A percentile compares a stretch with the other conserved stretches of the same genome.
Evolutionary conservation across 1,140 invertebrate species (phyloP).

Genomic region (Macrotrachela quadricornifera): DNA sequence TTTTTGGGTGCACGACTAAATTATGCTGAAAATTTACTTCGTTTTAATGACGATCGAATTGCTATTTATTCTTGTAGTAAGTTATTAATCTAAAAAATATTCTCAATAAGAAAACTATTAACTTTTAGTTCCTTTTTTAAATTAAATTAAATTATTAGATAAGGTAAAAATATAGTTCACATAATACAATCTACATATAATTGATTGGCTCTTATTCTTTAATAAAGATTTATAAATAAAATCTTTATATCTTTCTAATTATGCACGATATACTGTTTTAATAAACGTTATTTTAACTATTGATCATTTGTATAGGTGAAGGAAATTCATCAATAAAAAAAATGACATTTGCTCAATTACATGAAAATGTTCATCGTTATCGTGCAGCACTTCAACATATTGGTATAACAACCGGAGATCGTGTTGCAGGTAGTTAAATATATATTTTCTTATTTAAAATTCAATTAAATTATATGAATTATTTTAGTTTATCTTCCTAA

Average conservation of each 20-base stretch:
- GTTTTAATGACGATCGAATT: constrained; percentile 20
- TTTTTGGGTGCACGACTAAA: constrained; percentile 30
- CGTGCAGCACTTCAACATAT: constrained; percentile 26
- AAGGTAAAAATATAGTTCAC: neutral
- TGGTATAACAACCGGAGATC: constrained; percentile 28
- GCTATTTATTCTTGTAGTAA: constrained; percentile 32
- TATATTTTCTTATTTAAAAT: neutral
- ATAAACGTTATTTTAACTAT: neutral
- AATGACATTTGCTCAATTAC: constrained; percentile 25
- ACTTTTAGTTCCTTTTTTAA: neutral
- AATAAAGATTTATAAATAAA: neutral
- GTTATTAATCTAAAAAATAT: constrained; percentile 37
- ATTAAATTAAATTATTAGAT: neutral
- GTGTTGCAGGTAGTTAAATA: constrained; percentile 34
- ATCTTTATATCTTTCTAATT: too few relatives aligned
- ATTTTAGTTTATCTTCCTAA: constrained; percentile 33
- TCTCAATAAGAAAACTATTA: constrained; percentile 15
- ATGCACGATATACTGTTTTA: neutral
- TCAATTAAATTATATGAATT: constrained; percentile 2
- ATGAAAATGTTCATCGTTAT: constrained; percentile 24
- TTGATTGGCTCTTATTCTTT: neutral
- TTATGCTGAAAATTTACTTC: constrained; percentile 34
- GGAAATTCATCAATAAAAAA: constrained; percentile 16
- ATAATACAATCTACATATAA: neutral
- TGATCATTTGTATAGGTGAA: constrained; percentile 20